Percentiles rank a stretch among this genome's conserved stretches.
These are phyloP conservation scores for Ctena decussata DNA, from an alignment of 2,888 invertebrate species.

Conservation along the genomic window DNA sequence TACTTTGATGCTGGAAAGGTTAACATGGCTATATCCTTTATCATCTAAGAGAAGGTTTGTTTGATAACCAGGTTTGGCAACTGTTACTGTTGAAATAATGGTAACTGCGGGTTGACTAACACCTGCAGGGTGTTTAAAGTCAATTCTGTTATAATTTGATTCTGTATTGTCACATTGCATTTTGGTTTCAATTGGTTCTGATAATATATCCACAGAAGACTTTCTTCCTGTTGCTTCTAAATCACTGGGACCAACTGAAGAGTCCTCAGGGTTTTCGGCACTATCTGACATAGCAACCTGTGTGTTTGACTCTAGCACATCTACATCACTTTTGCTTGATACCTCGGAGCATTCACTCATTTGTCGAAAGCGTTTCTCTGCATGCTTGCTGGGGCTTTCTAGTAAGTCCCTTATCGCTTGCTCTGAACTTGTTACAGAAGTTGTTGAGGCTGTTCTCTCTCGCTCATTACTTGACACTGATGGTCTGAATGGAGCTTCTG, in stretches of 20 bases:
- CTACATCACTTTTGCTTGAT: conserved; percentile 7
- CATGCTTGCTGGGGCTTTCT: conserved; percentile 27
- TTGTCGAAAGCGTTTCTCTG: conserved; percentile 13
- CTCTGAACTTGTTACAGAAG: conserved; percentile 36
- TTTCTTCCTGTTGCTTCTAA: not conserved
- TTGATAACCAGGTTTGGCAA: conserved; percentile 55
- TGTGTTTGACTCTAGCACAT: not conserved
- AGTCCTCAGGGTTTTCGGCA: not conserved
- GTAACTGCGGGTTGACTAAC: conserved; percentile 4
- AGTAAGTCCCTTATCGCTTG: conserved; percentile 49
- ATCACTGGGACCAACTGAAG: not conserved
- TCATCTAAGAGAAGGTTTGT: conserved; percentile 63
- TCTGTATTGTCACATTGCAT: conserved; percentile 5
- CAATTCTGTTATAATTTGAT: conserved; percentile 47
- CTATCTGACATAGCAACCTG: not conserved
- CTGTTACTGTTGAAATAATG: conserved; percentile 61
- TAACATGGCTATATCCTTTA: conserved; percentile 69
- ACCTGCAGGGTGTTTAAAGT: conserved; percentile 17
- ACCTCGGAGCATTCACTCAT: conserved; percentile 17
- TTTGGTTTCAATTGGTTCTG: conserved; percentile 13
- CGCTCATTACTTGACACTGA: conserved; percentile 11
- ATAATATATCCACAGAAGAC: conserved; percentile 28
- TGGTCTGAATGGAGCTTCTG: conserved; percentile 10
- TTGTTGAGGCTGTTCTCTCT: conserved; percentile 14
- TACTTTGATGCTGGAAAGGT: conserved; percentile 13